A percentile compares a stretch with the other conserved stretches of the same genome.
phyloP scores from a whole-genome alignment of 2,797 vertebrate species.

The Spheniscus humboldti region DNA sequence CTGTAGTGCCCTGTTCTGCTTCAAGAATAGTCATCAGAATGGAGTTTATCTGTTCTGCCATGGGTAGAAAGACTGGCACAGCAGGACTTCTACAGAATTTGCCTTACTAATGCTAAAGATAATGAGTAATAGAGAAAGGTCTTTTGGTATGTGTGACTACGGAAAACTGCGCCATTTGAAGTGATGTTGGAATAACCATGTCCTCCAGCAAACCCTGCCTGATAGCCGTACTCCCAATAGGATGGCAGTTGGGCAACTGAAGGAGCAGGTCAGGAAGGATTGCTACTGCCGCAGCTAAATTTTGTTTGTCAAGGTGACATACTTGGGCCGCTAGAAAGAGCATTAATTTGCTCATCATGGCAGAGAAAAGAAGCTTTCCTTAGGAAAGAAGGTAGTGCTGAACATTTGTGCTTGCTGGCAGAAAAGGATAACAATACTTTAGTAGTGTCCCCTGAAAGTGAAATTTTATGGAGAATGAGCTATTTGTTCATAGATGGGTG shows the following conservation, averaged over 20 bases:
- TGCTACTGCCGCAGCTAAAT: not conserved
- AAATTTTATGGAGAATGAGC: not conserved
- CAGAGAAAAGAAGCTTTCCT: not conserved
- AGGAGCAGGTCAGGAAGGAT: not conserved
- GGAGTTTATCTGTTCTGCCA: not conserved
- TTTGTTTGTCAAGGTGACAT: not conserved
- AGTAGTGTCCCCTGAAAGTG: not conserved
- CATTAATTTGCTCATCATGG: not conserved
- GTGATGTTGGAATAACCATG: not conserved
- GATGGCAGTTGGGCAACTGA: not conserved
- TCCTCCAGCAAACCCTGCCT: not conserved
- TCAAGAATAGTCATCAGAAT: not conserved
- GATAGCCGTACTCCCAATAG: not conserved
- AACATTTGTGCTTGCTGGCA: not conserved
- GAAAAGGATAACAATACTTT: not conserved
- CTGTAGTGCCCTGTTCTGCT: not conserved
- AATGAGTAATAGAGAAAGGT: not conserved
- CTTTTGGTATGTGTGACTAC: not conserved
- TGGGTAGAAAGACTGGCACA: not conserved
- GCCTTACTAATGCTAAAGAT: not conserved
- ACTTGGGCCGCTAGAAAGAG: not conserved
- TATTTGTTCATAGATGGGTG: not conserved
- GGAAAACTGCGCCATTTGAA: not conserved
- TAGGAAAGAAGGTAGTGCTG: not conserved
- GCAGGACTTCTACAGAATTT: not conserved